phyloP scores from a whole-genome alignment of 2,797 vertebrate genomes.

The Spinus pinus region DNA sequence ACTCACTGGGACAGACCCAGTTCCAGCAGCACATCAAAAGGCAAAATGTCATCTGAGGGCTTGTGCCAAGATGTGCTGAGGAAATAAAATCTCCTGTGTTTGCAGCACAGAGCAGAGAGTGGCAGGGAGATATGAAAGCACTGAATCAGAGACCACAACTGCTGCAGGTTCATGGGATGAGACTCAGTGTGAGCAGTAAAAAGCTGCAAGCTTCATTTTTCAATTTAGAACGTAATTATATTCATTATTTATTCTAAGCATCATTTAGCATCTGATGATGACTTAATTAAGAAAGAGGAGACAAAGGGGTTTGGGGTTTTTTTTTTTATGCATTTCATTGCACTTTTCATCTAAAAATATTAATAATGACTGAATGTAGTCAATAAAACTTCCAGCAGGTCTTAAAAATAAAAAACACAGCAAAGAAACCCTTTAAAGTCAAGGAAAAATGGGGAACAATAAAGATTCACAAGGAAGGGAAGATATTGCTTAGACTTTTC shows the following conservation, averaged over 20 bases:
- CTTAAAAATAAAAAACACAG: not conserved
- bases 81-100: not conserved
- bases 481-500: not conserved
- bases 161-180: accelerated
- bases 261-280: not conserved
- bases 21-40: not conserved
- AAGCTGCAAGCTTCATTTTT: not conserved
- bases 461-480: not conserved
- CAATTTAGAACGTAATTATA: not conserved
- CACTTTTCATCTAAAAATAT: not conserved
- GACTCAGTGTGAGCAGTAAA: not conserved
- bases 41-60: not conserved
- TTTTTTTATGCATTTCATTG: not conserved
- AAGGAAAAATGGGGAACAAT: not conserved
- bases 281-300: not conserved
- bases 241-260: not conserved
- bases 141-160: accelerated
- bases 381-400: not conserved
- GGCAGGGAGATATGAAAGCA: not conserved
- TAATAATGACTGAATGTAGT: not conserved
- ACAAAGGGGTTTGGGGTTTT: not conserved
- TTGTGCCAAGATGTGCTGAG: not conserved
- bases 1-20: accelerated
- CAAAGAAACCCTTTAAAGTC: not conserved
- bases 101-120: not conserved